A percentile compares a stretch with the other conserved stretches of the same genome.
Conservation (phyloP, 2,797 vertebrate species). For the Sardinella longiceps region DNA sequence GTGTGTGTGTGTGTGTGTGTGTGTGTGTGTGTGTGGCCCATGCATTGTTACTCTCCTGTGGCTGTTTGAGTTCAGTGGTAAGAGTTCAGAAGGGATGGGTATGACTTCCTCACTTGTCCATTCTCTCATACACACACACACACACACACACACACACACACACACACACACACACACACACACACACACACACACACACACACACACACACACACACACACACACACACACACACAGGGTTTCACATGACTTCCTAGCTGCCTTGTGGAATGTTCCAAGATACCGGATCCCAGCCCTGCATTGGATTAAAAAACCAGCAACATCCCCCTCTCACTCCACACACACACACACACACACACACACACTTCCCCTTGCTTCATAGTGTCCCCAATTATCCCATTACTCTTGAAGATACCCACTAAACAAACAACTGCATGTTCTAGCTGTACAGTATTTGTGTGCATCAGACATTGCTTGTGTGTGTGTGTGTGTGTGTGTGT, state of each 20-base stretch:
- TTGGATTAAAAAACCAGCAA: conserved; percentile 3
- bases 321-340: neutral
- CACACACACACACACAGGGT: neutral
- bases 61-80: neutral
- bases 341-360: neutral
- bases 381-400: neutral
- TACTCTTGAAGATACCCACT: neutral
- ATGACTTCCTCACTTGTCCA: neutral
- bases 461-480: neutral
- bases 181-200: too few relatives aligned
- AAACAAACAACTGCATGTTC: neutral
- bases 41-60: neutral
- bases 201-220: neutral
- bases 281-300: conserved; percentile 17
- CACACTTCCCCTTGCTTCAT: neutral
- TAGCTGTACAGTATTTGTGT: too few relatives aligned
- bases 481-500: neutral
- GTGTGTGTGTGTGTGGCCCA: neutral
- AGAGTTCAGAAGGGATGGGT: neutral
- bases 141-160: too few relatives aligned
- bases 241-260: conserved; percentile 21
- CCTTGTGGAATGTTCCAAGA: conserved; percentile 7
- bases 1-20: neutral
- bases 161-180: too few relatives aligned
- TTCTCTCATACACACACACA: too few relatives aligned